phyloP scores from a whole-genome alignment of 92 coral and sea anemone genomes.

The Epizoanthus illoricatus region DNA sequence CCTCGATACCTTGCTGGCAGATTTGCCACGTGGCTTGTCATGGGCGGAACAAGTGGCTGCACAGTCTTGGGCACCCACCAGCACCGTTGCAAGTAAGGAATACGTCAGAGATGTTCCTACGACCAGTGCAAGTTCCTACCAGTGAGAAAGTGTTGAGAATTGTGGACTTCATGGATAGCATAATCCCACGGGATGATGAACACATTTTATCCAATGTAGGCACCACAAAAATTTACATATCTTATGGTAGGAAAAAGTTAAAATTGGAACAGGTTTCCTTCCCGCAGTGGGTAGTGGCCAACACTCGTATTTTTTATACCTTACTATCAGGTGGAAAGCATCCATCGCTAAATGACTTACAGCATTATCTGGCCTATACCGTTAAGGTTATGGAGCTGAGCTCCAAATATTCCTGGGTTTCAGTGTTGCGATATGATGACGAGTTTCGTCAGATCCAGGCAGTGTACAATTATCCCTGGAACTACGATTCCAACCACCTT shows the following conservation, averaged over 20 bases:
- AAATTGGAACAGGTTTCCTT: neutral
- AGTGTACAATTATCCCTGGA: constrained; percentile 45
- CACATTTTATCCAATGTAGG: neutral
- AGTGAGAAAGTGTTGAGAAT: neutral
- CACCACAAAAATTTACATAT: neutral
- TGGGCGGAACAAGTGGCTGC: constrained; percentile 7
- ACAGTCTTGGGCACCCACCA: neutral
- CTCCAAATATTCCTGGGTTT: constrained; percentile 44
- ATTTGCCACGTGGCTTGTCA: neutral
- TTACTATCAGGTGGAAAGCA: neutral
- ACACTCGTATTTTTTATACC: neutral
- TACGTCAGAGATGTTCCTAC: neutral
- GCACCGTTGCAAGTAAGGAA: neutral
- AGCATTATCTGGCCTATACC: constrained; percentile 47
- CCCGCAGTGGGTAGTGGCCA: neutral
- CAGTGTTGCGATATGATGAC: constrained; percentile 36
- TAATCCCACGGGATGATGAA: neutral
- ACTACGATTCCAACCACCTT: constrained; percentile 52
- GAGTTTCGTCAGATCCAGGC: constrained; percentile 57
- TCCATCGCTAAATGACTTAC: neutral
- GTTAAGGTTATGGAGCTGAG: constrained; percentile 56
- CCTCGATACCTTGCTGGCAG: constrained; percentile 2
- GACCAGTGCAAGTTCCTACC: neutral
- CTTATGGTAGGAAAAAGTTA: neutral
- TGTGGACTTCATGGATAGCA: neutral